Conservation (phyloP, 2,888 invertebrate species). For the Deilephila porcellus region DNA sequence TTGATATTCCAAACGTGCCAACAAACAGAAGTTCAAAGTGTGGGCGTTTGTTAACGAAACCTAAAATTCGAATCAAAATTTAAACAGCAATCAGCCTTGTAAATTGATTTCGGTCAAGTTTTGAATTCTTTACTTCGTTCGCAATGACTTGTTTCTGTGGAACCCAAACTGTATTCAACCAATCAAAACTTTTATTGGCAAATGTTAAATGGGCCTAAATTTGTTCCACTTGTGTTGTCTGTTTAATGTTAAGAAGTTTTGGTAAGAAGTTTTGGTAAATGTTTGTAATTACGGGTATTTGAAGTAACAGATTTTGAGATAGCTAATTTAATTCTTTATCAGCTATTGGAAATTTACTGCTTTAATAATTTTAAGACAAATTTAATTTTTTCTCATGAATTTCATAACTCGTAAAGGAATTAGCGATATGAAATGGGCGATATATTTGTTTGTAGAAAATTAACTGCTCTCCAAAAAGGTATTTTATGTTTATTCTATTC, state of each 20-base stretch:
- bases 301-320: not conserved
- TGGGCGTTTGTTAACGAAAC: not conserved
- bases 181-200: slow-evolving; percentile 24
- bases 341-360: too few relatives aligned
- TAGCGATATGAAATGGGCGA: too few relatives aligned
- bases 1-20: not conserved
- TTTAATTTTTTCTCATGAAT: too few relatives aligned
- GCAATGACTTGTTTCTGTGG: slow-evolving; percentile 6
- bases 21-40: slow-evolving; percentile 3
- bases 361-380: too few relatives aligned
- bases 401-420: too few relatives aligned
- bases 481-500: too few relatives aligned
- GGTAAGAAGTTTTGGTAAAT: not conserved
- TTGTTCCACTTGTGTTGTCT: not conserved
- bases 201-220: not conserved
- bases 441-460: too few relatives aligned
- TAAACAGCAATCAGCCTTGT: slow-evolving; percentile 5
- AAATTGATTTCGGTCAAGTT: slow-evolving; percentile 8
- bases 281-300: not conserved
- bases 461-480: too few relatives aligned
- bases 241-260: not conserved
- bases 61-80: slow-evolving; percentile 2
- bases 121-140: slow-evolving; percentile 15
- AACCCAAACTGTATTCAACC: not conserved
- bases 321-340: not conserved